phyloP scores from a whole-genome alignment of 2,888 invertebrate species.

The Aporophyla nigra region DNA sequence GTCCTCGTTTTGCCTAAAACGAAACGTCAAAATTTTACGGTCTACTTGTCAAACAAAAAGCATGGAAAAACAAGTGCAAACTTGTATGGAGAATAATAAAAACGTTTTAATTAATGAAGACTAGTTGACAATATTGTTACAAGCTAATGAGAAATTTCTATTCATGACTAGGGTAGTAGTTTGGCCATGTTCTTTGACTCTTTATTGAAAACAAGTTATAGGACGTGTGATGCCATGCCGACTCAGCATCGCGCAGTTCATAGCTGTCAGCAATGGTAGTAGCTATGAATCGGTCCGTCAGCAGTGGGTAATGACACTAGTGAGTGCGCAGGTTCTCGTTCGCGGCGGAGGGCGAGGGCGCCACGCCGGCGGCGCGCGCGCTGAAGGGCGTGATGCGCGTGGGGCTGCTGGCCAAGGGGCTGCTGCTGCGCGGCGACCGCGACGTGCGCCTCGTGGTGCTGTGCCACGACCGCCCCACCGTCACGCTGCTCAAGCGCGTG shows the following conservation, averaged over 20 bases:
- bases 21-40: too few relatives aligned
- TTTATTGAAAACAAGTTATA: not conserved
- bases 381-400: slow-evolving; percentile 99
- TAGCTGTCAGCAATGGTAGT: not conserved
- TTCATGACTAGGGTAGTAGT: too few relatives aligned
- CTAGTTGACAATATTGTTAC: too few relatives aligned
- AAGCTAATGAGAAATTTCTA: too few relatives aligned
- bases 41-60: too few relatives aligned
- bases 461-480: slow-evolving; percentile 98
- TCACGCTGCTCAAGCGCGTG: slow-evolving; percentile 96
- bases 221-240: too few relatives aligned
- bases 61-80: too few relatives aligned
- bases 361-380: slow-evolving; percentile 91
- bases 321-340: slow-evolving; percentile 86
- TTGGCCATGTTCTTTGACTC: not conserved
- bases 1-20: too few relatives aligned
- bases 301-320: too few relatives aligned
- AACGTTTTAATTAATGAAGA: too few relatives aligned
- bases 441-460: slow-evolving; percentile 98
- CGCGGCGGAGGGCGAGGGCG: slow-evolving; percentile 77
- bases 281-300: too few relatives aligned
- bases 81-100: too few relatives aligned
- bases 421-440: slow-evolving; percentile 97
- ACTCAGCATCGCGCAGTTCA: not conserved
- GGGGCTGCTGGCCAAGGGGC: slow-evolving; percentile 94